A percentile compares a stretch with the other conserved stretches of the same genome.
Evolutionary conservation across 2,797 vertebrate genomes (phyloP).

Genomic region (Xiphophorus birchmanni): DNA sequence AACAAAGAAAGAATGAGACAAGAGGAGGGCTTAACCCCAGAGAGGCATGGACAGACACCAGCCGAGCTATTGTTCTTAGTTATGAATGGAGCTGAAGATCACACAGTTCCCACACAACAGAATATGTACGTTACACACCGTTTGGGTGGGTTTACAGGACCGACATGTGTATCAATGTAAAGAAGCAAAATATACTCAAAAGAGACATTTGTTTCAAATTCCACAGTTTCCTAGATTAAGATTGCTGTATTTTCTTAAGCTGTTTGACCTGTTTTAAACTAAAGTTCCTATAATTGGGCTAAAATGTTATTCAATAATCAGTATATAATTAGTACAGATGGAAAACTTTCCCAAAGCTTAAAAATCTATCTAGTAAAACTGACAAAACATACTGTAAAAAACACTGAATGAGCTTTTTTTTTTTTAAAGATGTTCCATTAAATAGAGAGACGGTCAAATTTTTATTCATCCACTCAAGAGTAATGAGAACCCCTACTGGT

Average conservation of each 20-base stretch:
- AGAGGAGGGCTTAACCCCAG: constrained; percentile 13
- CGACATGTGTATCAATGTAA: background rate
- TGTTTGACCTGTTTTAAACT: background rate
- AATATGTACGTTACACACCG: constrained; percentile 28
- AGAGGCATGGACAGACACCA: constrained; percentile 39
- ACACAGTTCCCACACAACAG: constrained; percentile 47
- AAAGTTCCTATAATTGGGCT: background rate
- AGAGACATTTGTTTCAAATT: background rate
- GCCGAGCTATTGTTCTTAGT: constrained; percentile 53
- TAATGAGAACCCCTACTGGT: background rate
- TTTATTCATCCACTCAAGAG: background rate
- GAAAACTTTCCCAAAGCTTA: background rate
- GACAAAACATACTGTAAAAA: background rate
- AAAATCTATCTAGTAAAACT: background rate
- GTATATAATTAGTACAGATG: too few relatives aligned
- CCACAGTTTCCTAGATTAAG: background rate
- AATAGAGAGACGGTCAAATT: background rate
- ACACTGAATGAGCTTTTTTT: background rate
- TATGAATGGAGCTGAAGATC: constrained; percentile 30
- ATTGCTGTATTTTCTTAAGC: background rate
- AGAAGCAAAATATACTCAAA: background rate
- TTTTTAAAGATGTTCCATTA: background rate
- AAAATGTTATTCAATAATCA: background rate
- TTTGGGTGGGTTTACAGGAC: background rate
- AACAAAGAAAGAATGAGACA: constrained; percentile 28